phyloP scores from a whole-genome alignment of 2,888 invertebrate species.

The Strigamia maritima region DNA sequence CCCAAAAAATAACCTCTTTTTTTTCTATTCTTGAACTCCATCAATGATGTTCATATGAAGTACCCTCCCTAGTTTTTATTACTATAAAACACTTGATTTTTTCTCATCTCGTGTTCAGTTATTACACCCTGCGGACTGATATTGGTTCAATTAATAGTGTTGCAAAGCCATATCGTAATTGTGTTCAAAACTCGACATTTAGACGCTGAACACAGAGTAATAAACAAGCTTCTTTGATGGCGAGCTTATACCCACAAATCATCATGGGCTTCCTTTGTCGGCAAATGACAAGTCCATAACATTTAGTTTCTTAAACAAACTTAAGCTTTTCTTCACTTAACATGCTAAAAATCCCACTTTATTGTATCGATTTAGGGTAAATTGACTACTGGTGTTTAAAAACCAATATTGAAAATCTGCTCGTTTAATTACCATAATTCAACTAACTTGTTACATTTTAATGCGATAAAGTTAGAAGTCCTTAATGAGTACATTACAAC shows the following conservation, averaged over 20 bases:
- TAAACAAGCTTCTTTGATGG: slow-evolving; percentile 15
- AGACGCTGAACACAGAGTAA: slow-evolving; percentile 5
- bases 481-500: background rate
- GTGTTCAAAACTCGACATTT: background rate
- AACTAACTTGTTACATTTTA: background rate
- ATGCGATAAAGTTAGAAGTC: background rate
- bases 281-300: slow-evolving; percentile 5
- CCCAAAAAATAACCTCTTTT: background rate
- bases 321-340: background rate
- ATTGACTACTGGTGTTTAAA: background rate
- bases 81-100: background rate
- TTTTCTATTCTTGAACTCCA: background rate
- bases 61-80: background rate
- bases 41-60: background rate
- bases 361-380: background rate
- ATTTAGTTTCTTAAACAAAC: slow-evolving; percentile 2
- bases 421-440: background rate
- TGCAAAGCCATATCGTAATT: background rate
- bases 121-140: background rate
- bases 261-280: slow-evolving; percentile 6
- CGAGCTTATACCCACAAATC: slow-evolving; percentile 15
- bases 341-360: slow-evolving; percentile 7
- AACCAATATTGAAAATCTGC: background rate
- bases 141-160: background rate
- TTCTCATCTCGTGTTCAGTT: background rate